Evolutionary conservation across 2,797 vertebrate species (phyloP), one percentile per base, ranked within the genome.

Genomic region (Anguilla megastoma): DNA sequence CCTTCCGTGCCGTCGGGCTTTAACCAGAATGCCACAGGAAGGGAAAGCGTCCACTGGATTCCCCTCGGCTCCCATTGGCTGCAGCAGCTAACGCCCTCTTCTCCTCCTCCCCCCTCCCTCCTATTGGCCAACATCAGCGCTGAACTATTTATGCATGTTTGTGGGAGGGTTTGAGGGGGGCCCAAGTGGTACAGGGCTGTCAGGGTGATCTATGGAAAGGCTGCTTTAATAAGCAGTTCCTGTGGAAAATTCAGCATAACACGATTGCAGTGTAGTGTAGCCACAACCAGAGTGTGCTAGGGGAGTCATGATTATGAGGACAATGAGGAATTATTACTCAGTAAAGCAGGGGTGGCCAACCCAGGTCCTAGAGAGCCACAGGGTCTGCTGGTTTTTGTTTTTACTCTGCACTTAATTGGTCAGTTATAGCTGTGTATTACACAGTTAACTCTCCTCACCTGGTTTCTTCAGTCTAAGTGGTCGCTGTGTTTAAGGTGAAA

Each of bases 191-290:
- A 56, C 41, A 24, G 48, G 24, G 56, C 79, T 86, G 74, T 90
- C 56, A 66, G 27, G 5, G 21, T 88, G 85, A 87, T 91, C 76
- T 86, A 87, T 60, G 45, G 87, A 87, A 89, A 82, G 86, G 56
- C 87, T 90, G 88, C 50, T 88, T 88, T 71, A 86, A 89, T 85
- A 87, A 91, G 85, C 66, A 24, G 63, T 69, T 88, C 52, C 79
- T 69, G 27, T 92, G 90, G 80, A 90, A 91, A 91, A 27, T 97
- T 79, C 74, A 6, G 74, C 36, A 21, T 41, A 21, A 8, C 74
- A 12, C 18, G 10, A 5, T 33, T 16, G 30, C 12, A 3, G 6
- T n/a, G 24, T 0, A 27, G 18, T n/a, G 60, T 66, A 24, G 21
- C 58, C 66, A n/a, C 66, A n/a, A 74, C 30, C 30, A 36, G 71